Evolutionary conservation across 2,888 invertebrate species (phyloP), one percentile per base, ranked within the genome.

Genomic region (Mylabris sibirica): DNA sequence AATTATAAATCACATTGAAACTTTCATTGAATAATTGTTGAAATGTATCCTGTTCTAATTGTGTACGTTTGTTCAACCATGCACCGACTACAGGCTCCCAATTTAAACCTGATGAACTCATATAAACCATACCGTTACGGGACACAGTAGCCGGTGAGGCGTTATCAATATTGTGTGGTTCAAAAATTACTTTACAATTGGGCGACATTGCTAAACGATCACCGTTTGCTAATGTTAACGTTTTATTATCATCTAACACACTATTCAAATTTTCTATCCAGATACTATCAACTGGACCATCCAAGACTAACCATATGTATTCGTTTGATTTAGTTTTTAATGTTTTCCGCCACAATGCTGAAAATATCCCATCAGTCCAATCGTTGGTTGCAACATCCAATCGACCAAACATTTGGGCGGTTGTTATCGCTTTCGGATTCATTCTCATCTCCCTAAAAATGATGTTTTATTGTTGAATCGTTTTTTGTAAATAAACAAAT

Each of bases 261-360:
- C 98, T 98, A 84, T 98, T 98, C 74, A 98, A 89, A 85, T 98
- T 98, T 85, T 98, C 98, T 76, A 98, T 98, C 98, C 98, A 98
- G 76, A 98, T 97, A 77, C 97, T 96, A 82, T 98, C 98, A 0
- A 98, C 98, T 0, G 98, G 98, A 0, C 98, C 98, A 80, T 98
- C 98, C 53, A 98, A 86, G 0, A 98, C 96, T 60, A 98, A 85
- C 98, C 98, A 98, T 24, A 98, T 91, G 82, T 95, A 90, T 79
- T 98, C 98, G 3, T 89, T 93, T 75, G 92, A 91, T 85, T 95
- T 97, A 0, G 94, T 86, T 85, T 95, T 95, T 1, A 97, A 88
- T 0, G 98, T 97, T 85, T 97, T 96, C 49, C 98, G 89, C 98
- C 98, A 98, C 0, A 98, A 86, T 0, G 98, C 96, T 0, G 98